A percentile compares a stretch with the other conserved stretches of the same genome.
Evolutionary conservation across 2,888 invertebrate species (phyloP).

Genomic region (Cylloceria caligata): DNA sequence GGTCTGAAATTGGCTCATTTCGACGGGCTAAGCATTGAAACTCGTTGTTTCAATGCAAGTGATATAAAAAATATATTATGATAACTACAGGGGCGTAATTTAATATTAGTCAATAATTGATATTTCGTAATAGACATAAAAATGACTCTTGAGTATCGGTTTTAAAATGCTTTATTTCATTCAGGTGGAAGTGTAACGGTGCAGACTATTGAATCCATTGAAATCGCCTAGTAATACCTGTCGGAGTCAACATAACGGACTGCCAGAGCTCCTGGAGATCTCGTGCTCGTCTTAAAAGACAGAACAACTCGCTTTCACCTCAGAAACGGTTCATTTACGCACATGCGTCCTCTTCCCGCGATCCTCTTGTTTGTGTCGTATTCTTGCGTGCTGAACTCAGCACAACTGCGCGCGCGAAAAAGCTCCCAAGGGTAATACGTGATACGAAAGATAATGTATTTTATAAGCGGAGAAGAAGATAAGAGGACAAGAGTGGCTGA

Average conservation of each 20-base stretch:
- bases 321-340: constrained; percentile 30
- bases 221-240: constrained; percentile 9
- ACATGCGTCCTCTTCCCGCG: constrained; percentile 4
- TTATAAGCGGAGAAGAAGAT: constrained; percentile 17
- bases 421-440: constrained; percentile 37
- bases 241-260: constrained; percentile 37
- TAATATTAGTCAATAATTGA: too few relatives aligned
- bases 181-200: constrained; percentile 7
- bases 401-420: constrained; percentile 9
- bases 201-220: neutral
- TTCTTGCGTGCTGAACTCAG: constrained; percentile 16
- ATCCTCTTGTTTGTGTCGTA: neutral
- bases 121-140: too few relatives aligned
- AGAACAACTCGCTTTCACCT: constrained; percentile 33
- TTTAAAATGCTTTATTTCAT: neutral
- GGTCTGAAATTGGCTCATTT: too few relatives aligned
- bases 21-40: too few relatives aligned
- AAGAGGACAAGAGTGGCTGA: neutral
- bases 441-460: constrained; percentile 49
- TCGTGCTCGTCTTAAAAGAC: neutral
- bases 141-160: too few relatives aligned
- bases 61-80: too few relatives aligned
- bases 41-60: too few relatives aligned
- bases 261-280: neutral
- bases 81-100: too few relatives aligned